Evolutionary conservation across 2,797 vertebrate species (phyloP).

Genomic region (Telmatherina bonti): DNA sequence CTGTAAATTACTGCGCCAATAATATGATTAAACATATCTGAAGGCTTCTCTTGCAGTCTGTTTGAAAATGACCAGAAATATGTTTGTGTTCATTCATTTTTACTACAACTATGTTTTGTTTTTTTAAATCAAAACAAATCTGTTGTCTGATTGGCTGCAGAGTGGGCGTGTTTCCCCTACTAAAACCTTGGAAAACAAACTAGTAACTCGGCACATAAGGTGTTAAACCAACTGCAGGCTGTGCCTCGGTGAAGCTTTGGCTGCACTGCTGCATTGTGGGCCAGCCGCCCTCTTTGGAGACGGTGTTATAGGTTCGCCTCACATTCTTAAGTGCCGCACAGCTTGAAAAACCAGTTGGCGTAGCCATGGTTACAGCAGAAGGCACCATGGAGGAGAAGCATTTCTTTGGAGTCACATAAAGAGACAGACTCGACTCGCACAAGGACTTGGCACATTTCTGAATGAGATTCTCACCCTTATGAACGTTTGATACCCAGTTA

Average conservation of each 20-base stretch:
- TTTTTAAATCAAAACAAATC: neutral
- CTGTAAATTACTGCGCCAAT: neutral
- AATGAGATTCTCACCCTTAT: conserved; percentile 5
- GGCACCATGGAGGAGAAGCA: conserved; percentile 75
- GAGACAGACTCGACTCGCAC: conserved; percentile 44
- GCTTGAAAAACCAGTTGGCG: conserved; percentile 93
- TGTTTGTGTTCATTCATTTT: neutral
- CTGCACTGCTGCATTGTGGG: conserved; percentile 59
- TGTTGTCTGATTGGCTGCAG: neutral
- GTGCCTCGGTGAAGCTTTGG: conserved; percentile 32
- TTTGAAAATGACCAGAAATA: neutral
- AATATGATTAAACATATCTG: neutral
- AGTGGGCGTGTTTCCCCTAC: neutral
- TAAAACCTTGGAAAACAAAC: neutral
- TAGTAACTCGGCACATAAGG: conserved; percentile 24
- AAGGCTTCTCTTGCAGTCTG: neutral
- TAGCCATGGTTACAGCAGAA: conserved; percentile 83
- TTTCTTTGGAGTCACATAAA: conserved; percentile 64
- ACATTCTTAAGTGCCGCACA: conserved; percentile 76
- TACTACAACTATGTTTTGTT: neutral
- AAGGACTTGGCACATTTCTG: conserved; percentile 1
- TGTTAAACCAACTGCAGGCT: conserved; percentile 58
- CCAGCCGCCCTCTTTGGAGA: conserved; percentile 53
- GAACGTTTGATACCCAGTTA: conserved; percentile 11
- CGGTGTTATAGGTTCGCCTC: conserved; percentile 62